Conservation (phyloP, 2,113 vertebrate genomes). For the Spilogale gracilis region DNA sequence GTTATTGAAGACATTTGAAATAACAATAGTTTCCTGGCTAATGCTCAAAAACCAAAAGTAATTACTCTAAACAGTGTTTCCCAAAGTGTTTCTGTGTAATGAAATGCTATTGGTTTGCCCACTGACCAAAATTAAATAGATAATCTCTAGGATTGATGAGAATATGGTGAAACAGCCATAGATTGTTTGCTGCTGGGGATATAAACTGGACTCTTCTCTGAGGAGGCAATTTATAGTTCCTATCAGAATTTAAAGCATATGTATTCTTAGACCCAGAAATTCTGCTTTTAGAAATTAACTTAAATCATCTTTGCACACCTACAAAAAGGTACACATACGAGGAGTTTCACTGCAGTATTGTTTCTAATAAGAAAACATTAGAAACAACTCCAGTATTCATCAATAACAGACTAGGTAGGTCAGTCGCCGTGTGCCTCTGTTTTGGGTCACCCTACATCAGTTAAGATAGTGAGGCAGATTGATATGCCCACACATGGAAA, state of each 20-base stretch:
- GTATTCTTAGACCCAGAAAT: neutral
- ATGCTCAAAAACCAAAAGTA: conserved; percentile 19
- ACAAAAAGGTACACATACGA: neutral
- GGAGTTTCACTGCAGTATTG: neutral
- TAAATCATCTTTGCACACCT: neutral
- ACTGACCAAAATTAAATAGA: neutral
- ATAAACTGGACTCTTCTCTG: neutral
- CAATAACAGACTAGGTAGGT: neutral
- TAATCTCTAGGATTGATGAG: conserved; percentile 1
- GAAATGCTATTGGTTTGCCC: conserved; percentile 36
- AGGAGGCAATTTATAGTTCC: neutral
- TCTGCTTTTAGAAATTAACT: conserved; percentile 21
- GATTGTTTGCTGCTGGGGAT: neutral
- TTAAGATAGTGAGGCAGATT: neutral
- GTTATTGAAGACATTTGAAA: conserved; percentile 47
- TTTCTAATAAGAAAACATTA: neutral
- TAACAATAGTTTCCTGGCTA: conserved; percentile 28
- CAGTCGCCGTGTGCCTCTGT: neutral
- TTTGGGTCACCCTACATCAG: neutral
- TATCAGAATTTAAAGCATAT: neutral
- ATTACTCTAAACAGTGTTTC: conserved; percentile 1
- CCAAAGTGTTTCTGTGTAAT: neutral
- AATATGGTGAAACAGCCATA: neutral
- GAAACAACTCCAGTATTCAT: neutral
- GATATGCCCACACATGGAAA: neutral